Conservation (phyloP, 2,113 vertebrate species). For the Colistium nudipinnis region DNA sequence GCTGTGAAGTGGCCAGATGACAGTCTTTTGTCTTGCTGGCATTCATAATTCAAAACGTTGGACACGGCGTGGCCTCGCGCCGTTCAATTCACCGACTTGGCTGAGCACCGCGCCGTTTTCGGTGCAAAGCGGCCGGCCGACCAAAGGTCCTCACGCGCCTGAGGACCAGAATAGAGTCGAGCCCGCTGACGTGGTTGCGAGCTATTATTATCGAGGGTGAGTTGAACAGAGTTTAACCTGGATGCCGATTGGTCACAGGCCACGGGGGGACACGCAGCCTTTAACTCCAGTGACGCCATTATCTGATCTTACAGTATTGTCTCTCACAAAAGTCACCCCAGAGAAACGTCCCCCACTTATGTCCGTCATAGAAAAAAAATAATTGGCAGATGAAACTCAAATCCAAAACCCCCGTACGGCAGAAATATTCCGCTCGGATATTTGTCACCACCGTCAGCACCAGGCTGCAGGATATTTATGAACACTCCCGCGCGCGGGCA, state of each 20-base stretch:
- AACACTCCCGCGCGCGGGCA: conserved; percentile 2
- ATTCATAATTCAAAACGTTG: conserved; percentile 47
- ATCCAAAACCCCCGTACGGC: conserved; percentile 6
- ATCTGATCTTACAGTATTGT: conserved; percentile 18
- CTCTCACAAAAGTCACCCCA: conserved; percentile 31
- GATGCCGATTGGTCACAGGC: conserved; percentile 48
- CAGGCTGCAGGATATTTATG: conserved; percentile 12
- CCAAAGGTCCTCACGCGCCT: conserved; percentile 21
- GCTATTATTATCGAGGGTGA: conserved; percentile 57
- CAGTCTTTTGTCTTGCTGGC: conserved; percentile 49
- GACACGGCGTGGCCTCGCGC: conserved; percentile 14
- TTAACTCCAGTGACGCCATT: conserved; percentile 31
- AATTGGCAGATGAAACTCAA: conserved; percentile 28
- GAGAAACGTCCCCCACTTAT: conserved; percentile 10
- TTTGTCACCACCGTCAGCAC: conserved; percentile 18
- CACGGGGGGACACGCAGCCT: conserved; percentile 35
- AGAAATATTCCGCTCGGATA: conserved; percentile 1
- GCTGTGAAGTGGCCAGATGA: conserved; percentile 39
- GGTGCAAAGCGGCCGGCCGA: background rate
- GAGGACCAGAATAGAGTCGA: conserved; percentile 24
- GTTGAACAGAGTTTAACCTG: conserved; percentile 36
- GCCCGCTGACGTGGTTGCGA: conserved; percentile 14
- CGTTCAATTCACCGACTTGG: conserved; percentile 51
- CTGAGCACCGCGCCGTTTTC: background rate
- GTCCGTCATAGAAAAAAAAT: background rate